phyloP scores from a whole-genome alignment of 2,113 vertebrate species.

The Arizona elegans region DNA sequence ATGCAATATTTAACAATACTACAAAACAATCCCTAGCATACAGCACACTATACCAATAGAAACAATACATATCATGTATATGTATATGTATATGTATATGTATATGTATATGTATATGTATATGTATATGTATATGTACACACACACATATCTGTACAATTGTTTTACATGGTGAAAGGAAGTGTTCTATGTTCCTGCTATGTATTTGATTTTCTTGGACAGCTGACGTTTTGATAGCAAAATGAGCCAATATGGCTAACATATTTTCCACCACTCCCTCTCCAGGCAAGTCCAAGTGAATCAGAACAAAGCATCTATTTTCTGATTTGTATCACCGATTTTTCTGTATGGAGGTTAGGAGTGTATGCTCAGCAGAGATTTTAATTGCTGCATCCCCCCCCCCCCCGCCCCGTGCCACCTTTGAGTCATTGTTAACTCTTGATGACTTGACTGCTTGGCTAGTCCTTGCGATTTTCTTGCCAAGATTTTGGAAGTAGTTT shows the following conservation, averaged over 20 bases:
- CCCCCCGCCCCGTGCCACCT: not conserved
- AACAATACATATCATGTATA: not conserved
- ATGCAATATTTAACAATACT: conserved; percentile 12
- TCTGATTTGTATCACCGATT: not conserved
- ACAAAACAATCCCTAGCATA: not conserved
- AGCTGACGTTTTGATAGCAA: not conserved
- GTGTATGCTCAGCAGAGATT: not conserved
- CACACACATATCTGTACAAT: not conserved
- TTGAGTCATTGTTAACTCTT: not conserved
- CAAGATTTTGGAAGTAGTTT: not conserved
- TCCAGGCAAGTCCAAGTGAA: not conserved
- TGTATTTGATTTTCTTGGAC: not conserved
- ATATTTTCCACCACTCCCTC: not conserved
- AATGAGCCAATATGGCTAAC: not conserved
- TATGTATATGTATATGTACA: no score
- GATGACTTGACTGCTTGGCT: not conserved
- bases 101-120: no score
- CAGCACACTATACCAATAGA: not conserved
- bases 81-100: no score
- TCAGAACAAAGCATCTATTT: not conserved
- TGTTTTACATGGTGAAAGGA: not conserved
- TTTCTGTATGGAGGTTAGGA: not conserved
- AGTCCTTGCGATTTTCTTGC: not conserved
- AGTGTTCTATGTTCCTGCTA: not conserved
- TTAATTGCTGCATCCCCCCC: not conserved